Evolutionary conservation across 2,888 invertebrate species (phyloP).

Genomic region (Tenthredo distinguenda): DNA sequence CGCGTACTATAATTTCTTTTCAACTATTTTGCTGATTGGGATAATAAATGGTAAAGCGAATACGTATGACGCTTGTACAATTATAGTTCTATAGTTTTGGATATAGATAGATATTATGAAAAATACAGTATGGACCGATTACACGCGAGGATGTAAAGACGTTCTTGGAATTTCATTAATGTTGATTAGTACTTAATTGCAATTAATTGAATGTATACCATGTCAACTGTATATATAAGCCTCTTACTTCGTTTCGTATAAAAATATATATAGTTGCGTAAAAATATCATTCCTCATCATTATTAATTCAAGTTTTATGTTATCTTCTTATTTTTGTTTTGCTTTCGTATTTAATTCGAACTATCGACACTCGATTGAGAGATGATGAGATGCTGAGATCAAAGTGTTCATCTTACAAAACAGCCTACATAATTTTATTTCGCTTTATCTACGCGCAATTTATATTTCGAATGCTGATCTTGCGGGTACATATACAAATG

Average conservation of each 20-base stretch:
- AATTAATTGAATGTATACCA: conserved; percentile 9
- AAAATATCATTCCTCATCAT: conserved; percentile 41
- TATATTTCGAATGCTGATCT: conserved; percentile 22
- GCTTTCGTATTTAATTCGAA: conserved; percentile 12
- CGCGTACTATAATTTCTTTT: neutral
- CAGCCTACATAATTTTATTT: conserved; percentile 27
- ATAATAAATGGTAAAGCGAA: neutral
- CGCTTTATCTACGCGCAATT: conserved; percentile 31
- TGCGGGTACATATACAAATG: neutral
- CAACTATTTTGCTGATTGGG: neutral
- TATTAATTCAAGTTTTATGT: neutral
- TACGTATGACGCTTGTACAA: neutral
- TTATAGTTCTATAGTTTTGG: neutral
- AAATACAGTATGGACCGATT: neutral
- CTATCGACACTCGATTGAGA: conserved; percentile 27
- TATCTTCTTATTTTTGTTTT: neutral
- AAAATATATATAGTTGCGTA: conserved; percentile 23
- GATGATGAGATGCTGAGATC: conserved; percentile 20
- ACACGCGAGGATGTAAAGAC: conserved; percentile 1
- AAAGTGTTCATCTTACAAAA: conserved; percentile 49
- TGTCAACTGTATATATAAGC: conserved; percentile 21
- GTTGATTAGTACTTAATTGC: conserved; percentile 10
- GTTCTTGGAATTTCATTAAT: conserved; percentile 5
- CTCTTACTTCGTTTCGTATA: neutral
- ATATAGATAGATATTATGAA: neutral